Percentiles rank a stretch among this genome's conserved stretches.
Evolutionary conservation across 2,113 vertebrate genomes (phyloP).

Genomic region (Psilopogon haemacephalus): DNA sequence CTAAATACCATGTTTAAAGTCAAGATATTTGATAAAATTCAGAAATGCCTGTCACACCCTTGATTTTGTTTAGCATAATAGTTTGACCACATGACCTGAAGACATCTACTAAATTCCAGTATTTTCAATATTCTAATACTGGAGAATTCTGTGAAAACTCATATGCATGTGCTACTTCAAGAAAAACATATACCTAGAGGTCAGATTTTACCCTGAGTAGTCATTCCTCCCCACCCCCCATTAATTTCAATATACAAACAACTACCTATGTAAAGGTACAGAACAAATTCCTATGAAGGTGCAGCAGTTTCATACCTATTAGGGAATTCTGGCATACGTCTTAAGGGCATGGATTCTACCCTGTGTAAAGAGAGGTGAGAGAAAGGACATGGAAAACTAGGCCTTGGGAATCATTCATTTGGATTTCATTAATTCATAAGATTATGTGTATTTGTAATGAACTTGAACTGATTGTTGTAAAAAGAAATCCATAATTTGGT

Average conservation of each 20-base stretch:
- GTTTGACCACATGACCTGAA: neutral
- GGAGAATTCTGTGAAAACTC: neutral
- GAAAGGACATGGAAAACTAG: neutral
- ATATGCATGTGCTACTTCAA: neutral
- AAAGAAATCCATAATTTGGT: neutral
- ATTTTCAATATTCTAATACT: neutral
- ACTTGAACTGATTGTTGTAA: neutral
- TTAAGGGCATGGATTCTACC: neutral
- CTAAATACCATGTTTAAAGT: neutral
- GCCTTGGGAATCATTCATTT: neutral
- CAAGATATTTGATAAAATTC: neutral
- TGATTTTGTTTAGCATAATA: neutral
- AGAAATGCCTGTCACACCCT: neutral
- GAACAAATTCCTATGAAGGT: neutral
- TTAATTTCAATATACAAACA: neutral
- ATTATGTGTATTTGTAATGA: neutral
- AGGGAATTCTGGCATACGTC: neutral
- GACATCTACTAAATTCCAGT: neutral
- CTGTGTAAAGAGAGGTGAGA: neutral
- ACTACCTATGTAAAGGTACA: neutral
- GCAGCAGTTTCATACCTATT: neutral
- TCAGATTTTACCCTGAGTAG: neutral
- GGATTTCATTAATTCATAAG: neutral
- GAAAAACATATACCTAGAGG: neutral
- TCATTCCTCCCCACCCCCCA: too few species aligned